These are phyloP conservation scores for Labeo rohita DNA, from an alignment of 2,113 vertebrate genomes.

Conservation along the genomic window DNA sequence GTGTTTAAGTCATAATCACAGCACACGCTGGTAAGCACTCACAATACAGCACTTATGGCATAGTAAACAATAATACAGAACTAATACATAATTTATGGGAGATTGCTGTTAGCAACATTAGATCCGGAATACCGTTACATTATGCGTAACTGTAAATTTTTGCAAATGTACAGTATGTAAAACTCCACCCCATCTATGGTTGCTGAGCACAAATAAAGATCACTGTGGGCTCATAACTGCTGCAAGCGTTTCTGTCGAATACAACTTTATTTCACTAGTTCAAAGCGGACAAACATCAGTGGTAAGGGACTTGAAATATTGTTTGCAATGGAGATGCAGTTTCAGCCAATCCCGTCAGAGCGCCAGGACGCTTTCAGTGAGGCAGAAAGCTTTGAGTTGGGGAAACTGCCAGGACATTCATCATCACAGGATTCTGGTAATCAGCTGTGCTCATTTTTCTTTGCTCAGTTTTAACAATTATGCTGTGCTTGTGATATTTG, in stretches of 20 bases:
- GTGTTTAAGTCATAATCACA: too few species aligned
- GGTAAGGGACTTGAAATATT: neutral
- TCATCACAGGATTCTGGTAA: neutral
- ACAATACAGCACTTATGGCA: neutral
- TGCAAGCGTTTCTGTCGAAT: neutral
- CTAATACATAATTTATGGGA: slow-evolving; percentile 6
- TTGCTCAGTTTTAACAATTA: neutral
- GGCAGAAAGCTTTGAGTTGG: neutral
- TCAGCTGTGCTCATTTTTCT: neutral
- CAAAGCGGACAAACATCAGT: neutral
- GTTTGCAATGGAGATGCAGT: neutral
- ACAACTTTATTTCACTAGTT: neutral
- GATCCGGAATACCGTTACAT: neutral
- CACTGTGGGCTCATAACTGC: neutral
- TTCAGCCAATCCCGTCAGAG: neutral
- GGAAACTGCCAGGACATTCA: neutral
- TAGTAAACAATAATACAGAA: neutral
- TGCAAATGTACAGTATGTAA: neutral
- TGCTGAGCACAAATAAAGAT: neutral
- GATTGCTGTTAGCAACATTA: neutral
- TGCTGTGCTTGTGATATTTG: neutral
- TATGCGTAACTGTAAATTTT: neutral
- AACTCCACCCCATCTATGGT: slow-evolving; percentile 11
- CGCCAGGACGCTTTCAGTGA: neutral
- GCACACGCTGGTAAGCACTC: neutral